Evolutionary conservation across 2,113 vertebrate genomes (phyloP), one percentile per base, ranked within the genome.

Genomic region (Stegastes partitus): DNA sequence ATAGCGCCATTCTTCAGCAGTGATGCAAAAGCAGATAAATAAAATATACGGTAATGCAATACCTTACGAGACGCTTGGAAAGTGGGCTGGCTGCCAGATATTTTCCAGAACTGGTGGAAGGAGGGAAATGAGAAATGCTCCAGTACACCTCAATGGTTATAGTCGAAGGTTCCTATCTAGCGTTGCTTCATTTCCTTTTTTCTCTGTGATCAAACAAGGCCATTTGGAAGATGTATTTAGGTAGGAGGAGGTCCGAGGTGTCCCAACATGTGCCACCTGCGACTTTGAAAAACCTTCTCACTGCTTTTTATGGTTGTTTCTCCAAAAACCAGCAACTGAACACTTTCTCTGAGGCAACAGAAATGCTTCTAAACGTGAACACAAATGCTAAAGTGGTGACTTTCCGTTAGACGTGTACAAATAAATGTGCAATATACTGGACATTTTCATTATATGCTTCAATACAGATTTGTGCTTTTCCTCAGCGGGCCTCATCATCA

Each of bases 21-120:
- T 5, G 81, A 89, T 83, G 79, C 44, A 73, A 64, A 69, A 49
- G 87, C 68, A 84, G 85, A 89, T 90, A 83, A 88, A 89, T 85
- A 88, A 85, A 89, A 87, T 82, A 80, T 76, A 84, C 12, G 62
- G 68, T 64, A 84, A 87, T 82, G 72, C 45, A 73, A 75, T 68
- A 63, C 72, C 75, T 79, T 51, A 81, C 21, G 64, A 70, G 69
- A 58, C 25, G 10, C 54, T 51, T 0, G 76, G 82, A 87, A 79
- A 84, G 69, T 74, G 62, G 78, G 81, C 75, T 2, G 42, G 49
- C 64, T 23, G 81, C 81, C 76, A 81, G 74, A 68, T 68, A 53
- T 83, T 77, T 70, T 77, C 58, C 80, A 16, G 64, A 34, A 61
- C 26, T 50, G 37, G 42, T 58, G 59, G 51, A 56, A 23, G 50